Evolutionary conservation across 2,797 vertebrate genomes (phyloP).

Genomic region (Labeo calbasu): DNA sequence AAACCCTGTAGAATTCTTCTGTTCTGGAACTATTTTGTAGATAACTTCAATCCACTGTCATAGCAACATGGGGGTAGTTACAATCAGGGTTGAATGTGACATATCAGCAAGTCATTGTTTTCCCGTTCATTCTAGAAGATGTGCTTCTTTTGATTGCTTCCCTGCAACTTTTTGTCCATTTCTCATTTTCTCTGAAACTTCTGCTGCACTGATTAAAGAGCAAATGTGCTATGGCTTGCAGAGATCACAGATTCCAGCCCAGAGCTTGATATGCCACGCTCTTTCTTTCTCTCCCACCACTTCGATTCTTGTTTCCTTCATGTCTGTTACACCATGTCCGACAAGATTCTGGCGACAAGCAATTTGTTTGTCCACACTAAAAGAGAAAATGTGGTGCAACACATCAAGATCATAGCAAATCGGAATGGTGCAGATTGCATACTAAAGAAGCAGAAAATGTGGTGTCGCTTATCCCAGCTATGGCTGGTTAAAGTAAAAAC

Average conservation of each 20-base stretch:
- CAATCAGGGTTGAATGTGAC: background rate
- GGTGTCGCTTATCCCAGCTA: background rate
- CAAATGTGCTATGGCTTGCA: background rate
- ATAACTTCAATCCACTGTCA: background rate
- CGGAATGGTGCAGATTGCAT: background rate
- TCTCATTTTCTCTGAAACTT: slow-evolving; percentile 2
- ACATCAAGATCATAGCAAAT: background rate
- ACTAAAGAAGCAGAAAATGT: slow-evolving; percentile 14
- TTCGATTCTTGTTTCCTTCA: slow-evolving; percentile 21
- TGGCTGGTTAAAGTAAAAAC: background rate
- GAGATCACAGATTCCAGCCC: slow-evolving; percentile 12
- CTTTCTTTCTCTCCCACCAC: background rate
- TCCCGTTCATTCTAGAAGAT: slow-evolving; percentile 25
- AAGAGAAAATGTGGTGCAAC: slow-evolving; percentile 6
- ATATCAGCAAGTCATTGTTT: slow-evolving; percentile 3
- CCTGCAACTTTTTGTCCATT: background rate
- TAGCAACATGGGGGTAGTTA: background rate
- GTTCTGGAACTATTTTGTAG: background rate
- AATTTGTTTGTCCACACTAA: background rate
- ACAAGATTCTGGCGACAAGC: background rate
- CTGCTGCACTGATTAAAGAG: slow-evolving; percentile 9
- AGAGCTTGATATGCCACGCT: background rate
- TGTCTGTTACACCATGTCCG: slow-evolving; percentile 1
- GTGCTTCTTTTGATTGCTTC: slow-evolving; percentile 25
- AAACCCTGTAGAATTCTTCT: background rate